Base-by-base conservation (phyloP, 2,888 invertebrate genomes). In the Parascotia fuliginaria region DNA sequence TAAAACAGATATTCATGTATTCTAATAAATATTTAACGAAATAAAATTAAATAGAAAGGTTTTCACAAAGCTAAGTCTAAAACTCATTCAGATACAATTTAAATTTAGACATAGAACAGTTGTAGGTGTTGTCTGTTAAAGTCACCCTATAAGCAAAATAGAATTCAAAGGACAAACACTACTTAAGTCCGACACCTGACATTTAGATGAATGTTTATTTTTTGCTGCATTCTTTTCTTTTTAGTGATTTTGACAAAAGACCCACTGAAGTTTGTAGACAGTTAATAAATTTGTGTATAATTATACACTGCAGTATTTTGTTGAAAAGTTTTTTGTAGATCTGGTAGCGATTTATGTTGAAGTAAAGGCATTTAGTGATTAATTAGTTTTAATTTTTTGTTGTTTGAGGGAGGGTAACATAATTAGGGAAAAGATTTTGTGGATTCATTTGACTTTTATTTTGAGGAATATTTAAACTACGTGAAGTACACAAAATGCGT, bases 291-390 rank as follows among this genome's bases (percentile, higher is more conserved):
- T 84, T 77, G 48, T 65, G 66, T 69, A 78, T 89, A 90, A 90
- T 90, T 88, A 89, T 83, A 83, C 81, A 77, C 74, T 70, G 70
- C 74, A 79, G 81, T 77, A 77, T 86, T 87, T 84, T 85, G 91
- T 91, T 89, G 89, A 86, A 86, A 87, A 83, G 78, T 83, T 85
- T 88, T 89, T 85, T 83, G 84, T 81, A 70, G 69, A 75, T 60
- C 67, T 60, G 70, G 62, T 73, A 63, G 74, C 74, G 74, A 79
- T 88, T 88, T 88, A 89, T 89, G 84, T 79, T 75, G 65, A 65
- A 60, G 46, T 57, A 67, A 24, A 34, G 55, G 62, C 59, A 28
- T 33, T 53, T 13, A 34, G 53, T 68, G 59, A 68, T 73, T 55
- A 59, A 75, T 73, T 59, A 41, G 37, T 65, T 60, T 54, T 55